Evolutionary conservation across 2,797 vertebrate species (phyloP), one percentile per base, ranked within the genome.

Genomic region (Lepus townsendii): DNA sequence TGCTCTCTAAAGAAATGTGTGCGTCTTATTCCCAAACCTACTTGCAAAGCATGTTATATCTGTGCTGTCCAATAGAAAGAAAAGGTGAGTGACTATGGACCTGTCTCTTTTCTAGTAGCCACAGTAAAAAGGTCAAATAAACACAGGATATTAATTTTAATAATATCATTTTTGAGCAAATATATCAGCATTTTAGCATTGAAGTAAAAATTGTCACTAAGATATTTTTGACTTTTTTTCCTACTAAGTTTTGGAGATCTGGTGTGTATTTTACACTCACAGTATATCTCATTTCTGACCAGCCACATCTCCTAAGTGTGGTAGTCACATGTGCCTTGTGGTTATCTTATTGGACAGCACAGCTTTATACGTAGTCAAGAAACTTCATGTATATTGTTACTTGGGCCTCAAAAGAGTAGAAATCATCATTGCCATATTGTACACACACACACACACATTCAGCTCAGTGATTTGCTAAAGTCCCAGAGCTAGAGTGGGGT

Each of bases 191-290:
- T 83, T 93, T 88, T 72, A 57, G 87, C 50, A 90, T 50, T 27
- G 24, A 94, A 80, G 7, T 91, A 63, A 92, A 95, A 88, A 60
- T 77, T 77, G 65, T 85, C 88, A 35, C 32, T 32, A 50, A 92
- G 75, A 32, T 54, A 77, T 42, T 73, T 72, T 65, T 86, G 38
- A 50, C 76, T 57, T 75, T 76, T 87, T 73, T 50, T 71, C 20
- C 90, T 9, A 52, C 7, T 12, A 52, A 12, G 30, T 19, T 79
- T 92, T 94, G 69, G 50, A 94, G 79, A 88, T 88, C 24, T 16
- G 47, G 38, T 71, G 22, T 62, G 8, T 47, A 54, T 60, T 87
- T 93, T 54, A 63, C 16, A 72, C 11, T 76, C 88, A 32, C 0
- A 69, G 12, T 69, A 77, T 19, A n/a, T 73, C 50, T 93, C 22